These are phyloP conservation scores for Apamea epomidion DNA, from an alignment of 2,888 invertebrate genomes.

Conservation along the genomic window DNA sequence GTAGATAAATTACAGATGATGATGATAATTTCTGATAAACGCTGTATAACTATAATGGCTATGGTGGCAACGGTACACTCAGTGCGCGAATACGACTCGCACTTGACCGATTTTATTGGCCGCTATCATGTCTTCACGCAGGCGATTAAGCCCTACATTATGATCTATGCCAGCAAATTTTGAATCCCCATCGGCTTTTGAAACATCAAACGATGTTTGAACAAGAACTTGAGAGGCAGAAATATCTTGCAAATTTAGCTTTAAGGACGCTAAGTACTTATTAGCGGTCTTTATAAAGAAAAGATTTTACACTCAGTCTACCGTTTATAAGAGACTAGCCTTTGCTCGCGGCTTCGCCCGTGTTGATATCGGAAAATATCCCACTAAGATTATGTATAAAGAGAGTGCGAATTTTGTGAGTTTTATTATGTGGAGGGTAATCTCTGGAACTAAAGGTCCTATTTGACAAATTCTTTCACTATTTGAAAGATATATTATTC, in stretches of 20 bases:
- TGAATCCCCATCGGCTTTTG: background rate
- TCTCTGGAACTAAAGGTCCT: background rate
- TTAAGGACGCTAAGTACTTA: conserved; percentile 28
- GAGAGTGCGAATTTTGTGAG: background rate
- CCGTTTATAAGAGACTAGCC: background rate
- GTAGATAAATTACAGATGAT: no score
- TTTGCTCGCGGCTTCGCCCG: fast-evolving
- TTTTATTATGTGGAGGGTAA: background rate
- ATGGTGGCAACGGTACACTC: background rate
- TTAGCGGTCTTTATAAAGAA: conserved; percentile 31
- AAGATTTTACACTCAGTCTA: conserved; percentile 23
- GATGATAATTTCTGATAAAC: no score
- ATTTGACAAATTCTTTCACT: no score
- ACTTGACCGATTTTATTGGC: background rate
- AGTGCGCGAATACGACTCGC: background rate
- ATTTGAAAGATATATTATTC: background rate
- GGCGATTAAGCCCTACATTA: background rate
- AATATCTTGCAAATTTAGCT: conserved; percentile 51
- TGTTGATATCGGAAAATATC: background rate
- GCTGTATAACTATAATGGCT: background rate
- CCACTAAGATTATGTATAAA: background rate
- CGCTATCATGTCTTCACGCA: conserved; percentile 13
- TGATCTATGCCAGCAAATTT: conserved; percentile 9
- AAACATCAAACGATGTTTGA: conserved; percentile 48
- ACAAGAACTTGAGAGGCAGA: conserved; percentile 22